Conservation (phyloP, 92 coral and sea anemone genomes). For the Nematostella vectensis region DNA sequence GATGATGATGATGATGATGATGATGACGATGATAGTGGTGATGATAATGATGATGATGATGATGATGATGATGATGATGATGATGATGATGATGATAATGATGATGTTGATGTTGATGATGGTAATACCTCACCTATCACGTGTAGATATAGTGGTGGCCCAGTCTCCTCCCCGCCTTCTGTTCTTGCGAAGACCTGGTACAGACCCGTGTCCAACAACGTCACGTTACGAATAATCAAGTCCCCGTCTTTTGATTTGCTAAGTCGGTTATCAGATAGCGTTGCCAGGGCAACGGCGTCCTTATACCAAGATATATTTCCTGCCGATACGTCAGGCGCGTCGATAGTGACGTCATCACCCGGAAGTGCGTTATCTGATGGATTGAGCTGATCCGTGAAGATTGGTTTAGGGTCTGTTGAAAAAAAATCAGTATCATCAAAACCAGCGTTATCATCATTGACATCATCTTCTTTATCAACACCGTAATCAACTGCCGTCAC, state of each 20-base stretch:
- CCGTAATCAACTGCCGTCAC: too few species aligned
- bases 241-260: constrained; percentile 7
- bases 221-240: constrained; percentile 5
- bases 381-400: background rate
- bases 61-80: background rate
- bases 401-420: constrained; percentile 6
- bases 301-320: constrained; percentile 21
- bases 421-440: background rate
- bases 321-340: constrained; percentile 2
- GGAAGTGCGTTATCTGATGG: background rate
- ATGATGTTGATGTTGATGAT: too few species aligned
- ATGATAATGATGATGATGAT: background rate
- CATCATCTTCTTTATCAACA: too few species aligned
- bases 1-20: too few species aligned
- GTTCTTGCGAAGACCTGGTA: constrained; percentile 23
- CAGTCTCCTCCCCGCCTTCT: constrained; percentile 12
- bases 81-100: background rate
- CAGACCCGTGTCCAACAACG: constrained; percentile 14
- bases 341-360: constrained; percentile 11
- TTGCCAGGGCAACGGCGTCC: constrained; percentile 12
- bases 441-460: too few species aligned
- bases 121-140: constrained; percentile 25
- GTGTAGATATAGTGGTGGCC: constrained; percentile 4
- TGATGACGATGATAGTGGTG: constrained; percentile 3
- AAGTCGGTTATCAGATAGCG: constrained; percentile 3